A percentile compares a stretch with the other conserved stretches of the same genome.
Conservation (phyloP, 2,888 invertebrate genomes). For the Plusia festucae region DNA sequence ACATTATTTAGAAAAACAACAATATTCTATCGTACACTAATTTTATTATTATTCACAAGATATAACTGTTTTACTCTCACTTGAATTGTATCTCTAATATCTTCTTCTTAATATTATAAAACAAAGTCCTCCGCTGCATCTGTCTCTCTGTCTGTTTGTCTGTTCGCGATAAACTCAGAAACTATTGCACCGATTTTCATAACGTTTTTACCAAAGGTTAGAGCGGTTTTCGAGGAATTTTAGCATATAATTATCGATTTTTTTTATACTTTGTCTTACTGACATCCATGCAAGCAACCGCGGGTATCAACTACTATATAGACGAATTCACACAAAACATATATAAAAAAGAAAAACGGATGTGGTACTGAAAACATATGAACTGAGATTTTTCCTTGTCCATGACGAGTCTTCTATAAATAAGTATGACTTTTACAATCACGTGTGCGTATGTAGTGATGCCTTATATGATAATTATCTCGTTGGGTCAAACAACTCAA, state of each 20-base stretch:
- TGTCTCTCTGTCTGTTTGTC: too few species aligned
- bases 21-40: conserved; percentile 7
- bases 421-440: conserved; percentile 60
- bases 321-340: conserved; percentile 6
- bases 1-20: not conserved
- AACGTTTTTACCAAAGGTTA: too few species aligned
- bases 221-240: too few species aligned
- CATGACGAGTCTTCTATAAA: conserved; percentile 64
- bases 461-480: conserved; percentile 34
- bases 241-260: too few species aligned
- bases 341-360: conserved; percentile 6
- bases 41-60: conserved; percentile 13
- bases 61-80: conserved; percentile 34
- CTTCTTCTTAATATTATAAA: too few species aligned
- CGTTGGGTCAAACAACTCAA: conserved; percentile 44
- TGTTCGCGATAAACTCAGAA: too few species aligned
- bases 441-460: conserved; percentile 12
- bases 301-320: too few species aligned
- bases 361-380: conserved; percentile 45
- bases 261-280: too few species aligned
- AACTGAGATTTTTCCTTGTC: conserved; percentile 59
- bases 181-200: too few species aligned
- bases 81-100: conserved; percentile 28
- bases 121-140: too few species aligned
- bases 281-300: too few species aligned